Base-by-base conservation (phyloP, 2,113 vertebrate species). In the Pseudorasbora parva region DNA sequence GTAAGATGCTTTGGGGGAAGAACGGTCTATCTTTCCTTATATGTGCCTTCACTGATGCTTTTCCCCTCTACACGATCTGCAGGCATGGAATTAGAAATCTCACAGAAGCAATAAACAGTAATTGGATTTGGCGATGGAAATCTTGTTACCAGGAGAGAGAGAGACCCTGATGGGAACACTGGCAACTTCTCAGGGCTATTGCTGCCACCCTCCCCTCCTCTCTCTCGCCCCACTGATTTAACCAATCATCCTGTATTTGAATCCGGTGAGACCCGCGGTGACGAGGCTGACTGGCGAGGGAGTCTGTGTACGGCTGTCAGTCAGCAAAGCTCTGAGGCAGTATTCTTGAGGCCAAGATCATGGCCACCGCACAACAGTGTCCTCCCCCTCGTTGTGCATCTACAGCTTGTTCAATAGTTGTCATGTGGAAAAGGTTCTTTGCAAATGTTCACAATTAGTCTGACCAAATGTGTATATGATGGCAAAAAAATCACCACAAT, bases 41-140 rank as follows among this genome's bases (percentile, higher is more conserved):
- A 56, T 51, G 21, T 68, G 62, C 76, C 33, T 15, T 19, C 78
- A 85, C 33, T 2, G 37, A 21, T 85, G 78, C 78, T 64, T 81
- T 84, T 68, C 23, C 45, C 37, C 76, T 23, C 59, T 57, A 66
- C 72, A 68, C 78, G 74, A 80, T 82, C 62, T 82, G 57, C 81
- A 74, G 71, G 85, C 85, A 82, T 77, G 62, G 85, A 83, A 86
- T 89, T 86, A 86, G 79, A 87, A 85, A 81, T 81, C 57, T 81
- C 85, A 85, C 76, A 82, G 87, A 87, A 83, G 87, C 83, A 86
- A 88, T 89, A 88, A 89, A 88, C 85, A 83, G 85, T 88, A 89
- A 86, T 88, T 89, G 87, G 83, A 86, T 89, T 45, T 64, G 62
- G 85, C 82, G 82, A 87, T 87, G 79, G 82, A 84, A 87, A 88